These are phyloP conservation scores for Ambastaia sidthimunki DNA, from an alignment of 2,797 vertebrate species.

Conservation along the genomic window DNA sequence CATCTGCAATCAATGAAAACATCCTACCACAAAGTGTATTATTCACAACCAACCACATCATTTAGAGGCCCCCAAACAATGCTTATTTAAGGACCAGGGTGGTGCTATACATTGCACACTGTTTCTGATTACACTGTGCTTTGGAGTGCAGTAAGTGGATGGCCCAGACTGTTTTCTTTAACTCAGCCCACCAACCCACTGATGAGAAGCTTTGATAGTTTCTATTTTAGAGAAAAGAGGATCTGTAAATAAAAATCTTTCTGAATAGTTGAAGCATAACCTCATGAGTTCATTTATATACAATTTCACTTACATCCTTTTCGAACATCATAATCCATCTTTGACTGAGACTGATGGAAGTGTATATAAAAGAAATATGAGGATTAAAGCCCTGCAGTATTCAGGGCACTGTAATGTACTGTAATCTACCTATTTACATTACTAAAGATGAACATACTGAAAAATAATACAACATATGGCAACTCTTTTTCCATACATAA, in stretches of 20 bases:
- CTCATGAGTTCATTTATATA: not conserved
- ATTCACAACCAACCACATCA: slow-evolving; percentile 57
- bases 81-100: slow-evolving; percentile 47
- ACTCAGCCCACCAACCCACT: slow-evolving; percentile 40
- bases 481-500: no score
- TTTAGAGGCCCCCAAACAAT: slow-evolving; percentile 53
- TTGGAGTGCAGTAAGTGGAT: slow-evolving; percentile 32
- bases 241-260: no score
- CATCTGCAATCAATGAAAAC: slow-evolving; percentile 59
- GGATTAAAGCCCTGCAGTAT: slow-evolving; percentile 1
- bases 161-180: slow-evolving; percentile 12
- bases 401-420: not conserved
- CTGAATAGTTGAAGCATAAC: not conserved
- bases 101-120: slow-evolving; percentile 51
- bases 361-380: not conserved
- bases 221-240: slow-evolving; percentile 28
- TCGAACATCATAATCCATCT: no score
- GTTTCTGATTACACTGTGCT: slow-evolving; percentile 51
- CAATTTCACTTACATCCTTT: no score
- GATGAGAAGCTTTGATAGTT: slow-evolving; percentile 48
- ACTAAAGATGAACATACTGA: no score
- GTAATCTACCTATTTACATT: not conserved
- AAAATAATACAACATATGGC: no score
- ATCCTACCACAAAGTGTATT: slow-evolving; percentile 28
- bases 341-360: no score